Evolutionary conservation across 2,888 invertebrate genomes (phyloP).

Genomic region (Diloba caeruleocephala): DNA sequence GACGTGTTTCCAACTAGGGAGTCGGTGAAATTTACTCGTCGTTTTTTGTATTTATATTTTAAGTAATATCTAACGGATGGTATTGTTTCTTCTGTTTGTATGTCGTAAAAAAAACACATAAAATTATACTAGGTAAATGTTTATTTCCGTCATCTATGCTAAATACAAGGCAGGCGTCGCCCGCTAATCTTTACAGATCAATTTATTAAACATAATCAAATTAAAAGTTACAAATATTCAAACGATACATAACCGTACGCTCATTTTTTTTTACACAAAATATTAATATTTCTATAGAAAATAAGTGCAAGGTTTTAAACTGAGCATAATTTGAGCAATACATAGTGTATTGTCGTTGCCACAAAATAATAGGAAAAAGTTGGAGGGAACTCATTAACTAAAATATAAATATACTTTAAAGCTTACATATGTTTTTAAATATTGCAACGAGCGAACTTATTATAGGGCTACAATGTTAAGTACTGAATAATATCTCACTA

Average conservation of each 20-base stretch:
- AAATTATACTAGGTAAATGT: slow-evolving; percentile 82
- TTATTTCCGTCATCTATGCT: slow-evolving; percentile 84
- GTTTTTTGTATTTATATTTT: too few relatives aligned
- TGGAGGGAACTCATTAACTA: slow-evolving; percentile 72
- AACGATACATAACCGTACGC: slow-evolving; percentile 44
- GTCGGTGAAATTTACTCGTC: too few relatives aligned
- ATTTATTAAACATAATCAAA: slow-evolving; percentile 65
- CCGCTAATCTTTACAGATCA: slow-evolving; percentile 77
- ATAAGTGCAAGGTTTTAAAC: slow-evolving; percentile 69
- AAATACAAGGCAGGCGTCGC: slow-evolving; percentile 75
- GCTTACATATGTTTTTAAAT: slow-evolving; percentile 71
- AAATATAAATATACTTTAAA: slow-evolving; percentile 70
- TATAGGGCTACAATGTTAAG: slow-evolving; percentile 52
- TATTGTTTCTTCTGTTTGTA: slow-evolving; percentile 27
- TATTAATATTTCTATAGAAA: slow-evolving; percentile 67
- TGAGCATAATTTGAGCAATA: slow-evolving; percentile 87
- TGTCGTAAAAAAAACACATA: slow-evolving; percentile 56
- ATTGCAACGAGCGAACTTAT: slow-evolving; percentile 75
- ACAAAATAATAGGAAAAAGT: slow-evolving; percentile 61
- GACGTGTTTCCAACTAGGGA: too few relatives aligned
- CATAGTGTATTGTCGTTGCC: slow-evolving; percentile 81
- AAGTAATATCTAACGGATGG: slow-evolving; percentile 5
- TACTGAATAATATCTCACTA: slow-evolving; percentile 62
- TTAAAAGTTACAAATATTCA: slow-evolving; percentile 45
- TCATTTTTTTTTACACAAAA: slow-evolving; percentile 61